Evolutionary conservation across 2,113 vertebrate species (phyloP).

Genomic region (Gadus chalcogrammus): DNA sequence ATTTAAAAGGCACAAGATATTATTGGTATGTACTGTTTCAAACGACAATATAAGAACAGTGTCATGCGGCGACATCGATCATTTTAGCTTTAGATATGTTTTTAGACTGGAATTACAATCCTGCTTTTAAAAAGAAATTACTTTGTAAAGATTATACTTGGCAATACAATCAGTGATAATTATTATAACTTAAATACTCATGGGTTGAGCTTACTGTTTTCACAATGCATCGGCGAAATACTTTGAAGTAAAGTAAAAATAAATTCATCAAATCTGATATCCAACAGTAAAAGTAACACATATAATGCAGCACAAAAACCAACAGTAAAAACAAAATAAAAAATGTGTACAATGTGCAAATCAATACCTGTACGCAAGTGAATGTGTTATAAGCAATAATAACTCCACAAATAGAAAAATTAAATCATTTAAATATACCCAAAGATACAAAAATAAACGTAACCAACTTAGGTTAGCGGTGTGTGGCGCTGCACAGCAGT

Average conservation of each 20-base stretch:
- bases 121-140: no score
- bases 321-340: constrained; percentile 11
- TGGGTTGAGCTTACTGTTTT: no score
- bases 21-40: no score
- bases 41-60: no score
- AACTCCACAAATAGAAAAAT: constrained; percentile 18
- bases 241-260: neutral
- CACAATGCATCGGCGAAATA: no score
- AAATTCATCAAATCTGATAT: constrained; percentile 1
- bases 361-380: constrained; percentile 21
- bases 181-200: no score
- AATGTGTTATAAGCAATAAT: constrained; percentile 34
- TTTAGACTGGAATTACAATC: no score
- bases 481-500: constrained; percentile 42
- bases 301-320: neutral
- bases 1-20: no score
- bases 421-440: constrained; percentile 12
- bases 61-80: no score
- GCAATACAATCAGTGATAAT: no score
- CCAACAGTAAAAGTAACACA: constrained; percentile 2
- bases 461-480: constrained; percentile 29
- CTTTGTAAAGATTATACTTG: no score
- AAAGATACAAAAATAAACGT: constrained; percentile 17
- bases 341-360: constrained; percentile 35
- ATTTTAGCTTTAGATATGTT: no score